Evolutionary conservation across 2,113 vertebrate species (phyloP), one percentile per base, ranked within the genome.

Genomic region (Orientallactaga bullata): DNA sequence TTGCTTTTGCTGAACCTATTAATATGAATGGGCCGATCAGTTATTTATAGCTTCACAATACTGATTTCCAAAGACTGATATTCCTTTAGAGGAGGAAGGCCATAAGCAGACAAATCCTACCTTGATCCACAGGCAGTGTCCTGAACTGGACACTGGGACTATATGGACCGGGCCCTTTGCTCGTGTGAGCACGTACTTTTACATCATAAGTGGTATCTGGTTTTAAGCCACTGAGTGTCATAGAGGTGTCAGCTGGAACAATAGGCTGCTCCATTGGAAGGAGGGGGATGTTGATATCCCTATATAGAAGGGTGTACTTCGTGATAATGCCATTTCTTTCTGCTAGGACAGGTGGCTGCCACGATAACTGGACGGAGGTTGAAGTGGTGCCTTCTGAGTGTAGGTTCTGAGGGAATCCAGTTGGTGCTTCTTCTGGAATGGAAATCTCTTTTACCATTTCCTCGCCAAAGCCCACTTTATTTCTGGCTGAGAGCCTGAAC

Each of bases 111-210:
- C 99, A 99, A 98, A 99, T 99, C 99, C 99, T 99, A 99, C 99
- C 99, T 99, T 99, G 99, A 99, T 99, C 99, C 98, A 99, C 98
- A 94, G 99, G 99, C 97, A 99, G 99, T 98, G 99, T 99, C 98
- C 99, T 99, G 99, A 99, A 99, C 98, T 99, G 99, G 98, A 99
- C 99, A 99, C 99, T 99, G 98, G 99, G 99, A 98, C 99, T 99
- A 99, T 99, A 99, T 96, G 99, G 99, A 98, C 99, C 99, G 95
- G 99, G 98, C 98, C 99, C 99, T 98, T 99, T 99, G 99, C 98
- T 99, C 98, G 99, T 99, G 98, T 99, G 99, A 98, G 99, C 99
- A 99, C 99, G 99, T 99, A 99, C 99, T 99, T 99, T 99, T 98
- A 99, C 99, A 99, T 99, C 99, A 65, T 99, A 99, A 97, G 99